Percentiles rank a stretch among this genome's conserved stretches.
phyloP scores from a whole-genome alignment of 37 sponge, comb jelly and placozoan genomes.

The Lycopodina hypogea region DNA sequence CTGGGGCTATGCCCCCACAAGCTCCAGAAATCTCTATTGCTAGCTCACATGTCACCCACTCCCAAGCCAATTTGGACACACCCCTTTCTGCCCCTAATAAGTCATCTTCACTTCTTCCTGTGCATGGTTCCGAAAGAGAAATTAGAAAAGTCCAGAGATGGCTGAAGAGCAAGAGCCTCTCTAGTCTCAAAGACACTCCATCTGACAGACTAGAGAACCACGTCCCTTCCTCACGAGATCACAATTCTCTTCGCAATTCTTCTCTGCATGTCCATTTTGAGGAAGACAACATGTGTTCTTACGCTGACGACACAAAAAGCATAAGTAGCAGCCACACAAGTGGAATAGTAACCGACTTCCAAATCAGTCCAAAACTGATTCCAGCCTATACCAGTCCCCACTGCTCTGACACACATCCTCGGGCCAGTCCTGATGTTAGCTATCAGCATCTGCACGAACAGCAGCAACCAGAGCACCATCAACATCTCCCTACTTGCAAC shows the following conservation, averaged over 20 bases:
- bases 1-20: background rate
- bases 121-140: background rate
- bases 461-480: too few relatives aligned
- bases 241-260: background rate
- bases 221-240: background rate
- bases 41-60: background rate
- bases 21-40: background rate
- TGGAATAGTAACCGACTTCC: slow-evolving; percentile 48
- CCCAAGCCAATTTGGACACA: background rate
- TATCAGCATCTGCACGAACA: too few relatives aligned
- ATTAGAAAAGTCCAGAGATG: slow-evolving; percentile 18
- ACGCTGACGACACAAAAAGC: slow-evolving; percentile 36
- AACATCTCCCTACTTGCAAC: too few relatives aligned
- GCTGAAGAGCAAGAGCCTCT: background rate
- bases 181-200: background rate
- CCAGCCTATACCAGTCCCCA: slow-evolving; percentile 4
- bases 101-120: background rate
- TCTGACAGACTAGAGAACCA: background rate
- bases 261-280: slow-evolving; percentile 26
- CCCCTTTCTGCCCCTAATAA: background rate
- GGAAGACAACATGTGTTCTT: background rate
- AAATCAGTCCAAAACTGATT: slow-evolving; percentile 29
- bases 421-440: too few relatives aligned
- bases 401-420: slow-evolving; percentile 13
- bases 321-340: slow-evolving; percentile 50